phyloP scores from a whole-genome alignment of 2,797 vertebrate genomes.

The Zalophus californianus region DNA sequence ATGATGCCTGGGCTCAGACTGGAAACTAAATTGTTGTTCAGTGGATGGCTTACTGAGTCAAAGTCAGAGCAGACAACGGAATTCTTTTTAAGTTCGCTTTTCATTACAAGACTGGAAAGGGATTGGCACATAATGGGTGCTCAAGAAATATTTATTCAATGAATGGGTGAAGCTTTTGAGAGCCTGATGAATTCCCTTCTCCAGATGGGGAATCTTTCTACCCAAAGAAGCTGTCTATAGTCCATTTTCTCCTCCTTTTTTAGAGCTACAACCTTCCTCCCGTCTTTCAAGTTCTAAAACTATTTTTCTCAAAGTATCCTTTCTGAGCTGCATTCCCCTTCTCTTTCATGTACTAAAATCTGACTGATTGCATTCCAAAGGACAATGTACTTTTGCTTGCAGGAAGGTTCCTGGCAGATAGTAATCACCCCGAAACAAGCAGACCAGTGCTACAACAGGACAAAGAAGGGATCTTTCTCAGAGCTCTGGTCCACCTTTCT shows the following conservation, averaged over 20 bases:
- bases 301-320: not conserved
- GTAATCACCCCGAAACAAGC: not conserved
- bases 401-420: not conserved
- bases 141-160: not conserved
- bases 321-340: not conserved
- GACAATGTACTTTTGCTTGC: not conserved
- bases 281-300: not conserved
- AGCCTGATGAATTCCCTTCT: not conserved
- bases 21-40: not conserved
- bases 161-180: not conserved
- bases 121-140: no score
- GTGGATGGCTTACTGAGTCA: not conserved
- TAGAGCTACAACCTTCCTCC: not conserved
- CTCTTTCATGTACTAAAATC: not conserved
- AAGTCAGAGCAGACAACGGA: not conserved
- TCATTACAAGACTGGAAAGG: not conserved
- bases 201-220: not conserved
- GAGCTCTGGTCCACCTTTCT: not conserved
- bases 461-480: not conserved
- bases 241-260: not conserved
- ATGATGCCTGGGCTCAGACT: not conserved
- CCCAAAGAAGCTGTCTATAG: not conserved
- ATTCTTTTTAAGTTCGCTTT: not conserved
- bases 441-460: not conserved
- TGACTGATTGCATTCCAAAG: not conserved